Evolutionary conservation across 92 coral and sea anemone genomes (phyloP).

Genomic region (Palythoa heliodiscus): DNA sequence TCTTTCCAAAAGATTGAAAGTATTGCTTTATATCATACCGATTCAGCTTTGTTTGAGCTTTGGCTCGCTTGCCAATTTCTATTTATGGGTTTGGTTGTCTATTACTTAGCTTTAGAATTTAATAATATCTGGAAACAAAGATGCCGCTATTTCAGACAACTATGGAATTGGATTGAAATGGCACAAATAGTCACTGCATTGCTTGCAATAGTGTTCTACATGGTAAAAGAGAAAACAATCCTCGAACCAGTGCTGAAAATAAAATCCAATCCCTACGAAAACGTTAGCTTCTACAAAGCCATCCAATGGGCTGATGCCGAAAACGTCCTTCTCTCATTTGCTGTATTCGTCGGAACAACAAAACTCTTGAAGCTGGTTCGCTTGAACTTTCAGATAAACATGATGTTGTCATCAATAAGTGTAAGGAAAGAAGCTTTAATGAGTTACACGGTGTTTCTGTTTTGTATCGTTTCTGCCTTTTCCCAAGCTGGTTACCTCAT

Average conservation of each 20-base stretch:
- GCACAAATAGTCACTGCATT: neutral
- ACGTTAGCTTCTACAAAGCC: conserved; percentile 8
- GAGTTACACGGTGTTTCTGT: conserved; percentile 5
- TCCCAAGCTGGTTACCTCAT: conserved; percentile 32
- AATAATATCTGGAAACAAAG: neutral
- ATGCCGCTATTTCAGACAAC: conserved; percentile 7
- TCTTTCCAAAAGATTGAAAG: conserved; percentile 9
- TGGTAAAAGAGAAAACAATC: conserved; percentile 5
- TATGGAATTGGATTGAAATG: conserved; percentile 31
- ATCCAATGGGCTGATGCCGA: conserved; percentile 26
- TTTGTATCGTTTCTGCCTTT: conserved; percentile 8
- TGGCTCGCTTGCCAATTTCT: conserved; percentile 36
- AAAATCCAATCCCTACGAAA: conserved; percentile 19
- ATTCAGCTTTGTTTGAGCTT: conserved; percentile 4
- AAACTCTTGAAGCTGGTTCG: conserved; percentile 17
- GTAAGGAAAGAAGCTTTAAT: neutral
- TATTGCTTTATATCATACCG: conserved; percentile 9
- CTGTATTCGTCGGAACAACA: conserved; percentile 27
- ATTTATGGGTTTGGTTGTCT: conserved; percentile 23
- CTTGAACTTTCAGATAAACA: conserved; percentile 6
- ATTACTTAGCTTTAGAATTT: neutral
- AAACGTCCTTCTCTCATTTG: conserved; percentile 20
- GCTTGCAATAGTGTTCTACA: conserved; percentile 4
- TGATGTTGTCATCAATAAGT: neutral
- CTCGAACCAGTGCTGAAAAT: neutral